Base-by-base conservation (phyloP, 2,797 vertebrate genomes). In the Oryzias sinensis region DNA sequence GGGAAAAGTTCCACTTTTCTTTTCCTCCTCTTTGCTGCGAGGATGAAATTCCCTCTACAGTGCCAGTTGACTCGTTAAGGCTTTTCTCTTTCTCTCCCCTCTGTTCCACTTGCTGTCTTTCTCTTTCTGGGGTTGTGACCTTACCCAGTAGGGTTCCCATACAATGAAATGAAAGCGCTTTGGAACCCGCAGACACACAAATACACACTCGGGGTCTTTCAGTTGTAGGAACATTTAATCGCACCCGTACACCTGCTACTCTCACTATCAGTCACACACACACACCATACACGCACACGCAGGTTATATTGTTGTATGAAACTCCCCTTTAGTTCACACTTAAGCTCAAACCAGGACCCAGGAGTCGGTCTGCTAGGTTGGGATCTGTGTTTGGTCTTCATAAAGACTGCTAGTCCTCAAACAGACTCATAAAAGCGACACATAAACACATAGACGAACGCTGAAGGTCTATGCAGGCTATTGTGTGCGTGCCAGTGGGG, bases 121-220 rank as follows among this genome's bases (percentile, higher is more conserved):
- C 51, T 43, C 22, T 25, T 53, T 67, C 50, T 14, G 14, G 72
- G 80, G 72, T 81, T 81, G 71, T 81, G 77, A 83, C 79, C 77
- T 67, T 61, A 53, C 82, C 53, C 57, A 70, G 76, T 49, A 56
- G 73, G 80, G 71, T 68, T 82, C 64, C 74, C 14, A 69, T 59
- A 68, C 62, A 81, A 70, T 68, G 53, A 76, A 80, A 82, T 79
- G 57, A 83, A 84, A 87, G 79, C 60, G 76, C 80, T 84, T 56
- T 70, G 56, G 60, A 68, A 68, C 69, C 55, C 53, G 5, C 58
- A 67, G 68, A 49, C 15, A 37, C 3, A 8, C 48, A 70, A 65
- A 65, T 49, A 54, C 65, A 69, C 58, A 69, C 64, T 59, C 1
- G 5, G 40, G 50, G 50, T 49, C 41, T 73, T 73, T 71, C 76